Percentiles rank a stretch among this genome's conserved stretches.
phyloP scores from a whole-genome alignment of 2,113 vertebrate genomes.

The Sciurus niger region DNA sequence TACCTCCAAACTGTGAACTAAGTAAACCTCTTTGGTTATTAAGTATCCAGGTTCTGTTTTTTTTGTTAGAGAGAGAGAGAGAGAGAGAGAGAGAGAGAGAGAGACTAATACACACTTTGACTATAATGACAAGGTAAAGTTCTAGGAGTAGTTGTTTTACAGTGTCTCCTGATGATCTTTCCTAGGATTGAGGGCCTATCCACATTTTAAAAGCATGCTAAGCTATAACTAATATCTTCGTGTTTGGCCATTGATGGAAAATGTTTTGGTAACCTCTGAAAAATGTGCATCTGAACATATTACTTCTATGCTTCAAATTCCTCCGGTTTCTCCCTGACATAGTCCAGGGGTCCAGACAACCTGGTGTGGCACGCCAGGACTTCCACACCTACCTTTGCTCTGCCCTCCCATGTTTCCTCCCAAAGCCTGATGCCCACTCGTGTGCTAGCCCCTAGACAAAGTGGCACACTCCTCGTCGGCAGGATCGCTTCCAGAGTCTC shows the following conservation, averaged over 20 bases:
- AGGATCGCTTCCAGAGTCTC: fast-evolving
- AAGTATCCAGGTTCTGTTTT: background rate
- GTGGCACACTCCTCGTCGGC: fast-evolving
- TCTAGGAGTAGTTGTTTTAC: background rate
- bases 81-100: no score
- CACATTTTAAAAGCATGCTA: background rate
- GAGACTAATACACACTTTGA: background rate
- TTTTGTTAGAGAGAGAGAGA: background rate
- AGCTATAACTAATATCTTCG: background rate
- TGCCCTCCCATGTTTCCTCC: background rate
- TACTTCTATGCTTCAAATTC: background rate
- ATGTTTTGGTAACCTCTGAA: background rate
- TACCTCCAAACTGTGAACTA: background rate
- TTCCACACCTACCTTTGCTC: fast-evolving
- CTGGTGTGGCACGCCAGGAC: fast-evolving
- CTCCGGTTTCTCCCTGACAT: background rate
- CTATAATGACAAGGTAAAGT: background rate
- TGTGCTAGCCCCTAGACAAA: fast-evolving
- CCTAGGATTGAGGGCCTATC: background rate
- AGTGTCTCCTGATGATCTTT: background rate
- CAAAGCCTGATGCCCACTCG: no score
- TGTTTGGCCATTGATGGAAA: background rate
- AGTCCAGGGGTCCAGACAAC: background rate
- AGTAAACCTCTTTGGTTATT: background rate
- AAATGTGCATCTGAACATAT: fast-evolving